These are phyloP conservation scores for Ichneumon xanthorius DNA, from an alignment of 2,888 invertebrate genomes.

Conservation along the genomic window DNA sequence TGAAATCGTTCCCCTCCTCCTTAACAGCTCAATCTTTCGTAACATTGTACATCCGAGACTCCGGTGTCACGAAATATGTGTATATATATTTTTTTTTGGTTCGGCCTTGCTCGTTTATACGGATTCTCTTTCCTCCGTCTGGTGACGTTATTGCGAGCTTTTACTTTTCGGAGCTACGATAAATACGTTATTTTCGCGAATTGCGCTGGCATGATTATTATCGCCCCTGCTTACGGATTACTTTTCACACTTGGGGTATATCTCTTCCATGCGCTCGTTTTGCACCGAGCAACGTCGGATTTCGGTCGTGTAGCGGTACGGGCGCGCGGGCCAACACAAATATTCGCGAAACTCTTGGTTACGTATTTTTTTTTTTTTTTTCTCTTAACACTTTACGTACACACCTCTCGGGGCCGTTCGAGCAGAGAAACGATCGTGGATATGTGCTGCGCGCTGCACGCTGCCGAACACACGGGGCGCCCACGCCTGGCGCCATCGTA, in stretches of 20 bases:
- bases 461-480: conserved; percentile 75
- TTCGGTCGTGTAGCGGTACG: conserved; percentile 78
- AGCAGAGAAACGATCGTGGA: conserved; percentile 50
- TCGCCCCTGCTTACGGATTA: conserved; percentile 64
- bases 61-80: conserved; percentile 2
- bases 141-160: conserved; percentile 57
- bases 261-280: conserved; percentile 15
- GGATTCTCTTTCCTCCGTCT: conserved; percentile 2
- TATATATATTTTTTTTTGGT: background rate
- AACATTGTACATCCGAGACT: conserved; percentile 20
- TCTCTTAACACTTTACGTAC: conserved; percentile 60
- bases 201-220: conserved; percentile 67
- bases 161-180: conserved; percentile 68
- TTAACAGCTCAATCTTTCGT: background rate
- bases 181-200: conserved; percentile 67
- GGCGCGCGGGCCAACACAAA: conserved; percentile 71
- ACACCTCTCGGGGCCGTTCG: conserved; percentile 43
- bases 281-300: conserved; percentile 60
- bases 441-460: conserved; percentile 16
- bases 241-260: conserved; percentile 50
- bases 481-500: conserved; percentile 79
- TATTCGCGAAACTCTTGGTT: conserved; percentile 68
- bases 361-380: conserved; percentile 28
- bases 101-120: conserved; percentile 1
- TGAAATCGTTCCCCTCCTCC: background rate